Base-by-base conservation (phyloP, 2,888 invertebrate genomes). In the Phoenoteleia sp. region DNA sequence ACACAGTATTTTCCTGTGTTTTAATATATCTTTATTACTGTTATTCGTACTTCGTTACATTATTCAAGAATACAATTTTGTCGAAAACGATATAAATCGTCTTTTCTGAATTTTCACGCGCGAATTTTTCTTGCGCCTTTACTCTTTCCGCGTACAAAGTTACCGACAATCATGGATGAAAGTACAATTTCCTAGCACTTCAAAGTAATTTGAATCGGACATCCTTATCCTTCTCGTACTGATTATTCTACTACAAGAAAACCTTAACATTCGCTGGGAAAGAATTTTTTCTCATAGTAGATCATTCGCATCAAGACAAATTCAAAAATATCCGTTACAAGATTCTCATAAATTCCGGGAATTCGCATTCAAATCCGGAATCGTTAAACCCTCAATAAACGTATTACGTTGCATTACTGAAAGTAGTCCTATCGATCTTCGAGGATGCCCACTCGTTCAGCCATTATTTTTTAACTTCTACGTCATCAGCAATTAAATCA, bases 21-120 rank as follows among this genome's bases (percentile, higher is more conserved):
- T 80, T 81, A 81, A 72, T 75, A 75, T 81, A 64, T 75, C 58
- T 81, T 81, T 81, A 81, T 81, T 81, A 58, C 72, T 80, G 47
- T 81, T 71, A 81, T 74, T 67, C 81, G 75, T 69, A 75, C 62
- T 75, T 81, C 62, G 45, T 75, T 81, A 74, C 74, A 81, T 47
- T 75, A 52, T 81, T 75, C 33, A 74, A 74, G 81, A 74, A 74
- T 75, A 81, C 75, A 75, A 60, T 69, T 74, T 74, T 74, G 72
- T 74, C 74, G 56, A 74, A 74, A 79, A 79, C 60, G 52, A 79
- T 64, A 71, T 19, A 79, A 69, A 79, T 79, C 52, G 36, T 60
- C 56, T 56, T 47, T 69, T 52, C 58, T 66, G 17, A 49, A 58
- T 42, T 71, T 42, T 62, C 25, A 25, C 25, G 11, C 62, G 25